Evolutionary conservation across 2,888 invertebrate genomes (phyloP).

Genomic region (Caenorhabditis japonica): DNA sequence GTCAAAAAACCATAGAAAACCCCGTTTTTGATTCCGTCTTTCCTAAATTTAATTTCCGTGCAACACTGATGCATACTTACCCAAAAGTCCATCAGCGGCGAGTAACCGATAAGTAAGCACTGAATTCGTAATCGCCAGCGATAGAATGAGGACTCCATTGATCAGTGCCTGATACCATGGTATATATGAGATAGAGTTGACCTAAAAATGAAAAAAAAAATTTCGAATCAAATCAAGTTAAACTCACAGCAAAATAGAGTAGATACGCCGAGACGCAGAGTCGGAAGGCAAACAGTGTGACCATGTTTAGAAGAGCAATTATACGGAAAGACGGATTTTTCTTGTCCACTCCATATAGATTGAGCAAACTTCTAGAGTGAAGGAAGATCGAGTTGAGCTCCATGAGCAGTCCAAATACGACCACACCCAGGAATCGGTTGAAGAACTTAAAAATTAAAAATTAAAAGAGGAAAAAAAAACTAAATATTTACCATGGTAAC

Average conservation of each 20-base stretch:
- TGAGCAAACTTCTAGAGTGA: conserved; percentile 65
- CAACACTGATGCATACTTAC: too few species aligned
- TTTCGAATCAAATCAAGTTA: neutral
- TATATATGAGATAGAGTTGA: conserved; percentile 55
- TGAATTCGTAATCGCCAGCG: conserved; percentile 70
- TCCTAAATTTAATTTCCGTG: too few species aligned
- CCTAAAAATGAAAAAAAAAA: conserved; percentile 2
- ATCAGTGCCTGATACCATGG: conserved; percentile 63
- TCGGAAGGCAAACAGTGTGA: conserved; percentile 74
- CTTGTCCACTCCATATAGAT: conserved; percentile 70
- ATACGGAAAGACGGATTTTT: conserved; percentile 71
- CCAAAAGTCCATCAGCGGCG: conserved; percentile 75
- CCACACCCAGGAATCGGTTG: conserved; percentile 70
- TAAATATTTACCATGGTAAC: conserved; percentile 58
- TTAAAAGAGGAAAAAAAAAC: neutral
- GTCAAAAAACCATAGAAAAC: too few species aligned
- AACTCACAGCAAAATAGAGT: conserved; percentile 68
- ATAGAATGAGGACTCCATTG: conserved; percentile 69
- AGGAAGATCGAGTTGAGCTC: conserved; percentile 75
- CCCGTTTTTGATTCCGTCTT: too few species aligned
- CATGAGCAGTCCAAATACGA: conserved; percentile 75
- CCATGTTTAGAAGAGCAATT: conserved; percentile 73
- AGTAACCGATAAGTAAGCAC: conserved; percentile 74
- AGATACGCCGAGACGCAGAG: conserved; percentile 70
- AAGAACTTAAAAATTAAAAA: conserved; percentile 52